phyloP scores from a whole-genome alignment of 2,113 vertebrate species.

The Gobiocypris rarus region DNA sequence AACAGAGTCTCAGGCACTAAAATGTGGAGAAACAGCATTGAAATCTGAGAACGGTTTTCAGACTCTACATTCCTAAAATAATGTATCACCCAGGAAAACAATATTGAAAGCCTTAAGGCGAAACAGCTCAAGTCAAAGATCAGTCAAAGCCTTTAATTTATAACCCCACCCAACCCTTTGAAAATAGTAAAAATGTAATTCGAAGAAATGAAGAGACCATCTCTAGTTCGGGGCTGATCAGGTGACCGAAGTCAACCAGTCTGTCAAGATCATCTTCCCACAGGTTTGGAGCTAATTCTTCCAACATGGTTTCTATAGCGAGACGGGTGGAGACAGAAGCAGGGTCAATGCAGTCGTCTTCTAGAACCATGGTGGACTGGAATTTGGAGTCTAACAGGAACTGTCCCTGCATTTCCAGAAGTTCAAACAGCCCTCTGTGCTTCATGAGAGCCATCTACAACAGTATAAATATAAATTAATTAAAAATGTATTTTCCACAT shows the following conservation, averaged over 20 bases:
- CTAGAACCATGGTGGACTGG: constrained; percentile 65
- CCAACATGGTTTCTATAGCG: constrained; percentile 83
- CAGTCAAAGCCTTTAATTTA: not conserved
- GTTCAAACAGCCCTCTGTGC: constrained; percentile 80
- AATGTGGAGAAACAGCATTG: not conserved
- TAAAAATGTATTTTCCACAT: no score
- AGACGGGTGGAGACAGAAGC: constrained; percentile 71
- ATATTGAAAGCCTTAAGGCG: not conserved
- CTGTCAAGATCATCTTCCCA: constrained; percentile 86
- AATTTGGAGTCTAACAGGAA: constrained; percentile 76
- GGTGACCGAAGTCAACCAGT: constrained; percentile 84
- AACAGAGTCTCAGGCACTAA: not conserved
- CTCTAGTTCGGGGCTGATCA: constrained; percentile 84
- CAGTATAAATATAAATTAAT: not conserved
- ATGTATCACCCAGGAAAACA: not conserved
- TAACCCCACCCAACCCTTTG: not conserved
- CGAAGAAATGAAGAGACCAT: constrained; percentile 70
- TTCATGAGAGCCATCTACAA: constrained; percentile 87
- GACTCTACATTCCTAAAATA: not conserved
- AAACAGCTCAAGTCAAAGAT: not conserved
- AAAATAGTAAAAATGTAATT: not conserved
- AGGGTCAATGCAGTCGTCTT: constrained; percentile 47
- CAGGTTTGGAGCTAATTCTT: constrained; percentile 85
- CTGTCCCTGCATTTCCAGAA: constrained; percentile 76
- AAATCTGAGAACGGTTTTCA: not conserved